These are phyloP conservation scores for Micropterix aruncella DNA, from an alignment of 2,888 invertebrate genomes.

Conservation along the genomic window DNA sequence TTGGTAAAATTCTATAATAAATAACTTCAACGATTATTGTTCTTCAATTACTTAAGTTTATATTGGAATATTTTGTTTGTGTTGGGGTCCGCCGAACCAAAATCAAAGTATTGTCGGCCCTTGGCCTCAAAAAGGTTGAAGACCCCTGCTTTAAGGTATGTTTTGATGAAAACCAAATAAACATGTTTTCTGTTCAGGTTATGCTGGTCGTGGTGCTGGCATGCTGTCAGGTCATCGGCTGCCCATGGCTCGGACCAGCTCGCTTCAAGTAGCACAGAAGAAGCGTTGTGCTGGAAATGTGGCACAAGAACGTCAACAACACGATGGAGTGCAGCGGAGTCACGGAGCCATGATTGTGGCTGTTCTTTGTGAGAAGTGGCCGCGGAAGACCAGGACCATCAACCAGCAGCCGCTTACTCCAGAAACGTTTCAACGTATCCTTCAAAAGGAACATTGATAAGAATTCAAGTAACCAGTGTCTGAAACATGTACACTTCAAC, in stretches of 20 bases:
- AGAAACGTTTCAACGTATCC: not conserved
- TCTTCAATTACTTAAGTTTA: too few relatives aligned
- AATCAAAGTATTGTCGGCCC: too few relatives aligned
- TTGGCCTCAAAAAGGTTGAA: too few relatives aligned
- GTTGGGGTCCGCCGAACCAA: too few relatives aligned
- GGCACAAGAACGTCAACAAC: constrained; percentile 40
- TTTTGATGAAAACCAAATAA: too few relatives aligned
- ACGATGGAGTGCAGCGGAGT: constrained; percentile 28
- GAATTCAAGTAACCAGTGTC: not conserved
- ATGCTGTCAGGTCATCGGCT: constrained; percentile 46
- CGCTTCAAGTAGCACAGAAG: constrained; percentile 51
- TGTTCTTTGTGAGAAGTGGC: constrained; percentile 5
- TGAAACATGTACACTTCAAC: constrained; percentile 35
- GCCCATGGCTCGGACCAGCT: constrained; percentile 51
- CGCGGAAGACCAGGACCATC: not conserved
- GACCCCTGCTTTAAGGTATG: too few relatives aligned
- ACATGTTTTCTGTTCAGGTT: not conserved
- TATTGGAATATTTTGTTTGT: too few relatives aligned
- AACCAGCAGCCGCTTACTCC: not conserved
- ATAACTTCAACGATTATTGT: too few relatives aligned
- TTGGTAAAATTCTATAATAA: too few relatives aligned
- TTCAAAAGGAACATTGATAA: not conserved
- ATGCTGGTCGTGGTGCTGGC: not conserved
- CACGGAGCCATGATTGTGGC: constrained; percentile 11
- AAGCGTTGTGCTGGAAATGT: constrained; percentile 39